Evolutionary conservation across 2,888 invertebrate genomes (phyloP), one percentile per base, ranked within the genome.

Genomic region (Tachina fera): DNA sequence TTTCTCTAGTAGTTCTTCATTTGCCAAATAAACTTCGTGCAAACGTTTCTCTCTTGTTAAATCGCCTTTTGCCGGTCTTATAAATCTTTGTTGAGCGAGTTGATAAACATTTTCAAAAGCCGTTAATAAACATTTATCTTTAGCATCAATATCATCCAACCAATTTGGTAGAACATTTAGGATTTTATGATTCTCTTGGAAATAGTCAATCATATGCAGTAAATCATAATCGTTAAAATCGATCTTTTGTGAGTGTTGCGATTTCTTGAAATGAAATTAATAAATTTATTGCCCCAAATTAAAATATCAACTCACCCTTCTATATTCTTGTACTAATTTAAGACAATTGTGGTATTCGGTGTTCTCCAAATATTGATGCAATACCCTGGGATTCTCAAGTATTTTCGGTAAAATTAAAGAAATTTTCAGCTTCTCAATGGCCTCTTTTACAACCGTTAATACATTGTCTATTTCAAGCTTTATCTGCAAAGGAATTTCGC

Each of bases 381-480:
- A 75, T 9, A 88, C 74, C 6, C 83, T 85, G 19, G 87, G 83
- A 76, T 89, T 88, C 43, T 88, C 87, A 6, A 90, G 70, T 14
- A 90, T 83, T 9, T 68, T 45, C 8, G 89, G 89, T 39, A 90
- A 81, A 39, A 89, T 70, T 31, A 89, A 68, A 4, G 89, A 89
- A 10, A 89, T 88, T 87, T 89, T 87, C 1, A 89, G 19, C 86
- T 89, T 90, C 19, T 87, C 88, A 19, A 89, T 88, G 9, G 87
- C 79, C 56, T 83, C 86, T 10, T 88, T 83, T 8, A 89, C 70
- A 22, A 89, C 86, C 1, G 88, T 83, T 16, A 90, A 45, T 41
- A 90, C 88, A 60, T 89, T 88, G 6, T 84, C 80, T n/a, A 88
- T 87, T 22, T 89, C 85, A 10, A 87, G 87, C 16, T 51, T 56